A percentile compares a stretch with the other conserved stretches of the same genome.
phyloP scores from a whole-genome alignment of 2,888 invertebrate genomes.

The Sthenelais limicola region DNA sequence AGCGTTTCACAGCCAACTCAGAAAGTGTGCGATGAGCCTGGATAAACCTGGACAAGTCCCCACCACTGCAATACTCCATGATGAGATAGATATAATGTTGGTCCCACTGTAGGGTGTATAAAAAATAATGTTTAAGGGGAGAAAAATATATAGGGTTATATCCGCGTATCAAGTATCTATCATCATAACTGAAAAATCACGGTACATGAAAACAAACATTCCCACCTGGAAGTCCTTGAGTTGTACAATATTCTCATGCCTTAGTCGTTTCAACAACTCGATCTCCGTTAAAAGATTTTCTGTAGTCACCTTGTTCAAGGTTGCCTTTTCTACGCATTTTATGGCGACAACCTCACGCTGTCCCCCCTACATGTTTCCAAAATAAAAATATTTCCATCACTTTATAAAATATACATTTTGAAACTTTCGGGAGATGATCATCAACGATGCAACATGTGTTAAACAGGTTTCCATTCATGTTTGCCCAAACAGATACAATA shows the following conservation, averaged over 20 bases:
- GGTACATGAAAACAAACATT: no score
- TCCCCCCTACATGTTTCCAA: conserved; percentile 57
- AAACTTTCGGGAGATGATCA: neutral
- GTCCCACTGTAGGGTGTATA: conserved; percentile 72
- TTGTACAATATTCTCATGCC: conserved; percentile 86
- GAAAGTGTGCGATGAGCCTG: conserved; percentile 71
- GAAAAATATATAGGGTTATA: no score
- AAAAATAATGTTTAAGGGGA: neutral
- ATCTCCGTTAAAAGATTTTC: conserved; percentile 90
- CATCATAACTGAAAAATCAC: no score
- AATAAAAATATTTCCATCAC: neutral
- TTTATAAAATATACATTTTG: neutral
- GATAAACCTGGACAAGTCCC: conserved; percentile 86
- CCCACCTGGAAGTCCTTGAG: conserved; percentile 81
- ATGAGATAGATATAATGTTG: conserved; percentile 86
- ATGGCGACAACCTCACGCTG: conserved; percentile 80
- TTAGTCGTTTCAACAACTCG: conserved; percentile 82
- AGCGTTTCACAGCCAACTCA: conserved; percentile 79
- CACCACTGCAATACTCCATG: conserved; percentile 89
- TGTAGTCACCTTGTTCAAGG: conserved; percentile 81
- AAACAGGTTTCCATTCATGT: conserved; percentile 3
- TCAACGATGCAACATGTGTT: neutral
- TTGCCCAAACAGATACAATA: no score
- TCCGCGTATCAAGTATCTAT: no score
- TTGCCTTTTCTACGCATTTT: conserved; percentile 84